A percentile compares a stretch with the other conserved stretches of the same genome.
phyloP scores from a whole-genome alignment of 2,797 vertebrate species.

The Emydoidea blandingii region DNA sequence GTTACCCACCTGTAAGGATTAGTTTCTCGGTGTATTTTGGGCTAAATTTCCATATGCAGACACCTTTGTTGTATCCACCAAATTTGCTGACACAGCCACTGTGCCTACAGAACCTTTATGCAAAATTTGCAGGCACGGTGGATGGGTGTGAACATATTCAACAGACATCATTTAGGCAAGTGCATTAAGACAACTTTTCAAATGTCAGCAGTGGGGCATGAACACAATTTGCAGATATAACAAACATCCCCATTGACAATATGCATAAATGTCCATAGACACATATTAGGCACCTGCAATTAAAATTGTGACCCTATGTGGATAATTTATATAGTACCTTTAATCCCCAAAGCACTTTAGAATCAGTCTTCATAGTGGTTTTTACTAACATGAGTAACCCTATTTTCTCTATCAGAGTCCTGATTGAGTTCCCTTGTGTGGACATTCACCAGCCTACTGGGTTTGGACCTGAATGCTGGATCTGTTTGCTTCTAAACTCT shows the following conservation, averaged over 20 bases:
- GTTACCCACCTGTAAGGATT: background rate
- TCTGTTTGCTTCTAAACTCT: fast-evolving
- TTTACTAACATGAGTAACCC: fast-evolving
- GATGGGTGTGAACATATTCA: background rate
- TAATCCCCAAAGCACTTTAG: background rate
- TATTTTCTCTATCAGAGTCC: background rate
- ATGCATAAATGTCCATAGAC: background rate
- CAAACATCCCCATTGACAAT: background rate
- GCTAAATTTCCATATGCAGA: background rate
- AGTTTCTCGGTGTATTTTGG: background rate
- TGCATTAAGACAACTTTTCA: no score
- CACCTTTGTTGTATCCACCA: background rate
- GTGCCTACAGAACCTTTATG: background rate
- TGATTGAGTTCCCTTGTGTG: background rate
- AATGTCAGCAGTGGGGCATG: background rate
- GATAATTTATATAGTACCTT: background rate
- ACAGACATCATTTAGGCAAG: background rate
- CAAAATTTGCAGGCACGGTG: background rate
- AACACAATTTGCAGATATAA: background rate
- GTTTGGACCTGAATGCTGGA: background rate
- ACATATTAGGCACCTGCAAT: background rate
- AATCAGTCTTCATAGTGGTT: background rate
- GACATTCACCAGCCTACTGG: fast-evolving
- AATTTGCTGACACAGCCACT: background rate
- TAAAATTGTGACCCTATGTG: background rate